Base-by-base conservation (phyloP, 2,888 invertebrate species). In the Beris morrisii region DNA sequence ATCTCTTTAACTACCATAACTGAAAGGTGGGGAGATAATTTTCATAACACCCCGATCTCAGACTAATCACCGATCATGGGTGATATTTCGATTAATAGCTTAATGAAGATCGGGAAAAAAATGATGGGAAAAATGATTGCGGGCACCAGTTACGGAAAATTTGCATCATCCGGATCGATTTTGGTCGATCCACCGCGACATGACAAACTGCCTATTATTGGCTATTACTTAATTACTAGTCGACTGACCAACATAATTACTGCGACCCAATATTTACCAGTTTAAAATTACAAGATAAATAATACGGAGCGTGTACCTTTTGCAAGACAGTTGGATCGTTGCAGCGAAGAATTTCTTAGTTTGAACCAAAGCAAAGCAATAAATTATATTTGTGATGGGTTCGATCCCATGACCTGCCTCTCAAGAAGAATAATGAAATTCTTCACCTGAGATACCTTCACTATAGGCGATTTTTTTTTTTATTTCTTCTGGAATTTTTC, bases 351-450 rank as follows among this genome's bases (percentile, higher is more conserved):
- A 52, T 11, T 52, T 52, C 28, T 22, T 22, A 52, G 28, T 5
- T n/a, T n/a, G n/a, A n/a, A n/a, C n/a, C n/a, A n/a, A n/a, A n/a
- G 6, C 28, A 5, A 46, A 22, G 5, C 32, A 31, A 50, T 59
- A 30, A 13, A 13, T 59, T 48, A 50, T 48, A 59, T 11, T 7
- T 12, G 44, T 32, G 43, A 50, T 61, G 12, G 43, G 38, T 32
- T 32, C 50, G 50, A 61, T 61, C 61, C 32, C 32, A 28, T 52
- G 38, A 52, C 61, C 61, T 15, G 22, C 9, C 61, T 61, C 13
- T 22, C 50, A 50, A 38, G 22, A 32, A 32, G 38, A 50, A 52
- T 50, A 52, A 61, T 52, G 50, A 38, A 31, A 61, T 61, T 52
- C 52, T 61, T 61, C 61, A 38, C 50, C 52, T 38, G 5, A 38